Evolutionary conservation across 2,797 vertebrate genomes (phyloP).

Genomic region (Trematomus bernacchii): DNA sequence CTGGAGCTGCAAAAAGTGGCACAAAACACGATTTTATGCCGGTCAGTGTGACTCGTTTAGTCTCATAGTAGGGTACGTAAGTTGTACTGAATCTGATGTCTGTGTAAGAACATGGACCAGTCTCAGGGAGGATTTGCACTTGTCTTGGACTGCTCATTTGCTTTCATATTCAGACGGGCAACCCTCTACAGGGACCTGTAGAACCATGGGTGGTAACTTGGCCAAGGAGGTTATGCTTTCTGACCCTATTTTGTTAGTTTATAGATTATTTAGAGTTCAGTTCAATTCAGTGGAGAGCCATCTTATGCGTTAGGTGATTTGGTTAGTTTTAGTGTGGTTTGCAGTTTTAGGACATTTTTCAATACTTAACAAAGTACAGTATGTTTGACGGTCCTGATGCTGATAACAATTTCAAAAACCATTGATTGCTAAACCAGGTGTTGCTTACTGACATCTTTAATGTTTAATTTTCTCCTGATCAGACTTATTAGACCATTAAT

Average conservation of each 20-base stretch:
- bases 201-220: constrained; percentile 32
- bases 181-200: constrained; percentile 36
- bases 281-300: constrained; percentile 26
- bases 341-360: background rate
- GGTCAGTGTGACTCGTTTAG: constrained; percentile 62
- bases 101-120: constrained; percentile 67
- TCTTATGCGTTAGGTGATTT: constrained; percentile 7
- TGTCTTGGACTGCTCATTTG: constrained; percentile 70
- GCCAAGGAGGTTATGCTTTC: constrained; percentile 14
- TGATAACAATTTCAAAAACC: background rate
- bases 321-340: background rate
- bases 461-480: constrained; percentile 13
- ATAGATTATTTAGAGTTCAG: constrained; percentile 40
- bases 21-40: constrained; percentile 64
- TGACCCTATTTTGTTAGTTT: constrained; percentile 28
- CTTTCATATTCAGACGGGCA: constrained; percentile 59
- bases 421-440: background rate
- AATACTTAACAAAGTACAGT: background rate
- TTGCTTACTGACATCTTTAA: constrained; percentile 3
- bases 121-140: constrained; percentile 80
- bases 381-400: background rate
- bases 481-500: background rate
- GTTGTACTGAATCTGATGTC: constrained; percentile 65
- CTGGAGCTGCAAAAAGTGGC: constrained; percentile 52
- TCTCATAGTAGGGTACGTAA: constrained; percentile 49